Percentiles rank a stretch among this genome's conserved stretches.
Evolutionary conservation across 2,113 vertebrate genomes (phyloP).

Genomic region (Felis chaus): DNA sequence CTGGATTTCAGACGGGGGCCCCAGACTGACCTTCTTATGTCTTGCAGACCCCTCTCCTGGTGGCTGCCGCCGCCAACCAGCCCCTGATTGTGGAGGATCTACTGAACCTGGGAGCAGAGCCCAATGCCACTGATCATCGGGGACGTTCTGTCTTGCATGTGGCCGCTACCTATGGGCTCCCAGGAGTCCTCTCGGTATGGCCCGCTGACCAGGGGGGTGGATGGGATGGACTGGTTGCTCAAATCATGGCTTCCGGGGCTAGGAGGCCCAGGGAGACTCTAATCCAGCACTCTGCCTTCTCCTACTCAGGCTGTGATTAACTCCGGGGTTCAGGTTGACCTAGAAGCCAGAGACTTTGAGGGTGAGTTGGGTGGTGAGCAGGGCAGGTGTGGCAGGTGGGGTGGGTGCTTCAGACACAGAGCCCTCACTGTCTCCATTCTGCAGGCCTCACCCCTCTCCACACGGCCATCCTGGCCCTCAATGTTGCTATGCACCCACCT

Average conservation of each 20-base stretch:
- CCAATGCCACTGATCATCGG: conserved; percentile 89
- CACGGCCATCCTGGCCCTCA: conserved; percentile 91
- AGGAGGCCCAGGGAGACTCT: neutral
- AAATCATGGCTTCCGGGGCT: neutral
- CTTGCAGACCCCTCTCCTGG: conserved; percentile 90
- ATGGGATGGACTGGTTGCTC: neutral
- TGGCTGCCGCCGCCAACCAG: conserved; percentile 93
- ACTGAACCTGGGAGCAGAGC: conserved; percentile 88
- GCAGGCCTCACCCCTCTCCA: conserved; percentile 93
- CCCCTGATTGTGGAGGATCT: conserved; percentile 91
- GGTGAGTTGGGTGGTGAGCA: conserved; percentile 79
- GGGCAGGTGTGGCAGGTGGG: neutral
- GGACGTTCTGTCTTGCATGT: conserved; percentile 92
- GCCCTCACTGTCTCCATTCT: neutral
- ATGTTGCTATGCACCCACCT: conserved; percentile 83
- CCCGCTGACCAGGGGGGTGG: neutral
- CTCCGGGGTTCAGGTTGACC: conserved; percentile 80
- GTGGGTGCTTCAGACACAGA: no score
- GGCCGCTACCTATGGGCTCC: conserved; percentile 90
- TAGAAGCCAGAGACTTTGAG: conserved; percentile 93
- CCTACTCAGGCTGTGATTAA: conserved; percentile 86
- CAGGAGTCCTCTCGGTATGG: conserved; percentile 88
- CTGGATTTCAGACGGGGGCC: neutral
- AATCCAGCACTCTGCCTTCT: neutral
- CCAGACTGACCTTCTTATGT: neutral